Conservation (phyloP, 1,140 invertebrate genomes). For the Cydia fagiglandana region DNA sequence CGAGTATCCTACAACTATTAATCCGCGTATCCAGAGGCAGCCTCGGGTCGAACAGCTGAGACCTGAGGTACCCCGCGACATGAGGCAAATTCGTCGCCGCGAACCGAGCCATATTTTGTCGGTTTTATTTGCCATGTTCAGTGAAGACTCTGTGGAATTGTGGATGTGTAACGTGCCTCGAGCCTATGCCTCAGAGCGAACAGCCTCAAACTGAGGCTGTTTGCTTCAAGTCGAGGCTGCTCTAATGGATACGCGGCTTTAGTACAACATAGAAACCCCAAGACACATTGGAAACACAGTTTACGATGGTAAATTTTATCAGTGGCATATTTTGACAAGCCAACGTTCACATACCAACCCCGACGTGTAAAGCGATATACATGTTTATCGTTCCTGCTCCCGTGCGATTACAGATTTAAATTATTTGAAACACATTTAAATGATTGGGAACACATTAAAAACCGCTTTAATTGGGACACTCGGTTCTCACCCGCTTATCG, state of each 20-base stretch:
- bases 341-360: background rate
- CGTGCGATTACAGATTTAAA: conserved; percentile 31
- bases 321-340: background rate
- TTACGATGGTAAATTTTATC: background rate
- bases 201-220: conserved; percentile 53
- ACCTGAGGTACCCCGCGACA: conserved; percentile 2
- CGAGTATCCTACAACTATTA: too few relatives aligned
- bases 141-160: background rate
- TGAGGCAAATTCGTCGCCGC: conserved; percentile 27
- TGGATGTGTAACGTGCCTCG: background rate
- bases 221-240: conserved; percentile 37
- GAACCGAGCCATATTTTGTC: conserved; percentile 29
- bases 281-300: background rate
- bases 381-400: background rate
- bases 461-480: conserved; percentile 30
- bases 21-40: background rate
- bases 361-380: background rate
- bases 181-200: background rate
- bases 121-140: conserved; percentile 9
- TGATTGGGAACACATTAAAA: conserved; percentile 29
- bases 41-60: background rate
- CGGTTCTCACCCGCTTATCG: conserved; percentile 24
- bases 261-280: too few relatives aligned
- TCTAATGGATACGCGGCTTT: conserved; percentile 51
- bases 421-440: conserved; percentile 32